Conservation (phyloP, 2,113 vertebrate species). For the Corythoichthys haematopterus region DNA sequence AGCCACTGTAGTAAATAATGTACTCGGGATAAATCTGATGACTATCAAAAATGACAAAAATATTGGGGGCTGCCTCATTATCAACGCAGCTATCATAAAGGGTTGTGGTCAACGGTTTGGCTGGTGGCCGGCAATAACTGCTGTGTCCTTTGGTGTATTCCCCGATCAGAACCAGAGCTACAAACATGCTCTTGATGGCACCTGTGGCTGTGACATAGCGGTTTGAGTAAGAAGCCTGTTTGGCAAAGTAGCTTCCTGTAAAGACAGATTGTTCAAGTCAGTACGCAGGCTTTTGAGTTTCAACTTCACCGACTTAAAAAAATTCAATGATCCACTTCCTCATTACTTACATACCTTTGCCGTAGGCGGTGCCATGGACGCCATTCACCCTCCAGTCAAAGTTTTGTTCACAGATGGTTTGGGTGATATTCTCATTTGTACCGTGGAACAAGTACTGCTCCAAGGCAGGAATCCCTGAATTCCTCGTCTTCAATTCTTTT, state of each 20-base stretch:
- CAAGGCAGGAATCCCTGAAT: conserved; percentile 46
- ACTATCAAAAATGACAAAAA: conserved; percentile 77
- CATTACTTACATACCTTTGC: conserved; percentile 69
- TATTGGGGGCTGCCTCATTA: conserved; percentile 37
- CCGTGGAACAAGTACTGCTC: conserved; percentile 75
- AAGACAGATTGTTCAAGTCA: not conserved
- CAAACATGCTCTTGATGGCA: conserved; percentile 54
- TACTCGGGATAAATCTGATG: conserved; percentile 72
- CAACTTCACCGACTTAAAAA: no score
- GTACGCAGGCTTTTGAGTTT: not conserved
- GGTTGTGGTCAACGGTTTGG: conserved; percentile 31
- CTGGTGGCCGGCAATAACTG: conserved; percentile 31
- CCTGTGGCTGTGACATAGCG: conserved; percentile 6
- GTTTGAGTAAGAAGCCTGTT: conserved; percentile 62
- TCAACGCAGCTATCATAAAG: conserved; percentile 71
- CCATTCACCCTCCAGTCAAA: conserved; percentile 81
- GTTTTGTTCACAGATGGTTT: conserved; percentile 77
- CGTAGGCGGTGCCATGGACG: conserved; percentile 67
- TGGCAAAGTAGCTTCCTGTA: conserved; percentile 74
- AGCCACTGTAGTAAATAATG: conserved; percentile 61
- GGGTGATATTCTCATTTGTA: conserved; percentile 50
- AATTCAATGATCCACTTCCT: no score
- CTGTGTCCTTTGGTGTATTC: conserved; percentile 44
- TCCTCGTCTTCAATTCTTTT: conserved; percentile 75
- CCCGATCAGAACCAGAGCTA: conserved; percentile 60